Base-by-base conservation (phyloP, 1,140 invertebrate species). In the Brachionus rubens region DNA sequence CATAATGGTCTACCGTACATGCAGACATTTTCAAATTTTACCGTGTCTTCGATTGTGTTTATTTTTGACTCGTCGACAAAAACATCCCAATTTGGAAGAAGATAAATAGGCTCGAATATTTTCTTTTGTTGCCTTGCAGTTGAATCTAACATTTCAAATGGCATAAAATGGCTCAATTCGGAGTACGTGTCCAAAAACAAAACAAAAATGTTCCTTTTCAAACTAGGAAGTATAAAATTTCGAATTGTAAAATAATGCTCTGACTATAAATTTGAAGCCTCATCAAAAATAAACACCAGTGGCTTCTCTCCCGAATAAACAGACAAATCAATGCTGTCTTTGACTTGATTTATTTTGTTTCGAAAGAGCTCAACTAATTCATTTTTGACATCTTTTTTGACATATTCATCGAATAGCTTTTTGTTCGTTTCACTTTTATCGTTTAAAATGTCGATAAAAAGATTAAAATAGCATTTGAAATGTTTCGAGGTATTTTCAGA, bases 21-120 rank as follows among this genome's bases (percentile, higher is more conserved):
- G 16, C 56, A 62, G 14, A 62, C 10, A 10, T 62, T 62, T 62
- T 62, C 56, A 41, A 36, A 62, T 62, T 62, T 62, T 0, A 41
- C 56, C 19, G 56, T 62, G 7, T 62, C 56, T 40, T 40, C 0
- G 4, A 62, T 62, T 19, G 3, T 41, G n/a, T 62, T 19, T 9
- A 62, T 36, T 62, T 5, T 19, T 16, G n/a, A 1, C 2, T 62
- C 30, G 14, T 62, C 19, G n/a, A 41, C 28, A 62, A 41, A 62
- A 4, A 62, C 36, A 62, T 62, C 56, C 56, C 36, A 62, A 62
- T 62, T 62, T 2, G 56, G 56, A 19, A 62, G 30, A 19, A 62
- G 26, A 62, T 62, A 62, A 40, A 62, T 62, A 40, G 56, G 56
- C 7, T 62, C 56, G 24, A 62, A 62, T 19, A 62, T n/a, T 62